Base-by-base conservation (phyloP, 2,797 vertebrate species). In the Tenualosa ilisha region DNA sequence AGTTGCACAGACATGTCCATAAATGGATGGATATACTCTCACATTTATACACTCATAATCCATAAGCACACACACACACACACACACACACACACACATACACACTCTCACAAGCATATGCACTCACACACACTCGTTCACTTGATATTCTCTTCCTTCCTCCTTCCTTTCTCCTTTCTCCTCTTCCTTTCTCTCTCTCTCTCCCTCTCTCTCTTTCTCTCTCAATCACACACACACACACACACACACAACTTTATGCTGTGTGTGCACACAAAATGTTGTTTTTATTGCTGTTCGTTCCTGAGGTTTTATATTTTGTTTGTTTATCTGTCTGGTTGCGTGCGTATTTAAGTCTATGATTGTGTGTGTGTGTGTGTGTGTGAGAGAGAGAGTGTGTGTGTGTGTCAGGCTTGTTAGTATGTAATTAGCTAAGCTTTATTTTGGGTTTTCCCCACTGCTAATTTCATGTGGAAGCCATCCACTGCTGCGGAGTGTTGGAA, bases 401-500 rank as follows among this genome's bases (percentile, higher is more conserved):
- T 43, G 31, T 43, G 37, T 17, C 13, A 75, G 15, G 68, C 31
- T 65, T 65, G 63, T 65, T 65, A 75, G 68, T 75, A 43, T 75
- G 68, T 75, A 75, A 75, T 75, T 75, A 75, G 37, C 63, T 68
- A 31, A 68, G 63, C 37, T 37, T 72, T 40, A 20, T 75, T 75
- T 75, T 43, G 68, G 68, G 12, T 75, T 75, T 75, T 43, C 68
- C 68, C 68, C 68, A 15, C 31, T 40, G 68, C 68, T 75, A 75
- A 75, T 75, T 75, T 75, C 4, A 40, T 75, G 15, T 75, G 68
- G 68, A 17, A 75, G 17, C 31, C 68, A 37, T 72, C 65, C 65
- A 72, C 26, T 20, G 56, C 56, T 59, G 56, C 20, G 6, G 20
- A 59, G 56, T n/a, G 56, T 4, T 22, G 20, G 5, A 20, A 12